These are phyloP conservation scores for Nephrotoma appendiculata DNA, from an alignment of 2,888 invertebrate species.

Conservation along the genomic window DNA sequence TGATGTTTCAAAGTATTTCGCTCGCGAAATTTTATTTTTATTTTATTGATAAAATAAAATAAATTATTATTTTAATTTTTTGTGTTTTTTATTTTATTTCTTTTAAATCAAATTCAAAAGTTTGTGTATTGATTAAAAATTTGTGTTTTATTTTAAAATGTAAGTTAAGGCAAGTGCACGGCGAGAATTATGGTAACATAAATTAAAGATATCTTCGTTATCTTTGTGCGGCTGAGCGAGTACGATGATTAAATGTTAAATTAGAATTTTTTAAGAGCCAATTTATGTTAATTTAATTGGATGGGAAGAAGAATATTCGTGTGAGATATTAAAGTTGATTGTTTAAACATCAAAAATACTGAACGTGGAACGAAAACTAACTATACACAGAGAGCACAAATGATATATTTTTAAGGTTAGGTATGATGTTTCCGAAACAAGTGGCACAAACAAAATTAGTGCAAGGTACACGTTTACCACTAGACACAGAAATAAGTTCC, in stretches of 20 bases:
- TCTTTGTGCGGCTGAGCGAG: background rate
- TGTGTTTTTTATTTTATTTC: background rate
- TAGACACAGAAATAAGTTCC: too few relatives aligned
- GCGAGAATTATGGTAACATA: background rate
- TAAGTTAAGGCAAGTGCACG: too few relatives aligned
- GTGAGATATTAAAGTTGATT: background rate
- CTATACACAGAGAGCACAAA: too few relatives aligned
- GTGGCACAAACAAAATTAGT: too few relatives aligned
- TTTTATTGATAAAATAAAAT: background rate
- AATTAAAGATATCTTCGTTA: background rate
- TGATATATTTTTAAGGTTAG: too few relatives aligned
- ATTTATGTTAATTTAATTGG: background rate
- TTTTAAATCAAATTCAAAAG: background rate
- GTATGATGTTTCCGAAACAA: too few relatives aligned
- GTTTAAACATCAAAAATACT: background rate
- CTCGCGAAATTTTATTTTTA: background rate
- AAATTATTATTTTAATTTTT: background rate
- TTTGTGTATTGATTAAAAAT: background rate
- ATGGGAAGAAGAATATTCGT: background rate
- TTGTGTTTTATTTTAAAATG: background rate
- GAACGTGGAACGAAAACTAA: too few relatives aligned
- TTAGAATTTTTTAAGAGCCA: background rate
- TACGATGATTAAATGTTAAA: background rate
- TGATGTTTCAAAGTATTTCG: background rate
- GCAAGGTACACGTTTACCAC: too few relatives aligned